These are phyloP conservation scores for Dipus sagitta DNA, from an alignment of 2,797 vertebrate genomes.

Conservation along the genomic window DNA sequence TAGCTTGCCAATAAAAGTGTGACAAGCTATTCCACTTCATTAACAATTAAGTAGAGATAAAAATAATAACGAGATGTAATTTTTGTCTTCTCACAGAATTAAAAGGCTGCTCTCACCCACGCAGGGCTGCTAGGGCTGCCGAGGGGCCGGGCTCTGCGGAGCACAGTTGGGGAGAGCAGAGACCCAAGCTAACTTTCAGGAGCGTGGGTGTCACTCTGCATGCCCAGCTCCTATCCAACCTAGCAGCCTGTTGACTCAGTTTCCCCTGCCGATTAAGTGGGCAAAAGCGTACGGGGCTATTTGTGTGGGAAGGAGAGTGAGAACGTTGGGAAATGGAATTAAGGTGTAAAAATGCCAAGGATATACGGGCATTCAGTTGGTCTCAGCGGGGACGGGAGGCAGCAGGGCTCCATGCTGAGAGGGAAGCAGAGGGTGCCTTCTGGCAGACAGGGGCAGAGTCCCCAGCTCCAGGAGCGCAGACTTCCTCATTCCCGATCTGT, in stretches of 20 bases:
- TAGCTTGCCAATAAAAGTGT: background rate
- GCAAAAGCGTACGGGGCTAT: background rate
- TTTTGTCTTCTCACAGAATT: background rate
- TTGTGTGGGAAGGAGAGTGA: background rate
- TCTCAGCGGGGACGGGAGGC: background rate
- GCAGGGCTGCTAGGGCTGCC: background rate
- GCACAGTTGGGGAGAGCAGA: background rate
- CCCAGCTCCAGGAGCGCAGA: background rate
- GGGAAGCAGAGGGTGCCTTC: background rate
- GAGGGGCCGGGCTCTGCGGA: background rate
- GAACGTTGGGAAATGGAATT: background rate
- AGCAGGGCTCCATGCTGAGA: background rate
- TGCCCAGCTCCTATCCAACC: fast-evolving
- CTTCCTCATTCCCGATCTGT: constrained; percentile 69
- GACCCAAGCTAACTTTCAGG: background rate
- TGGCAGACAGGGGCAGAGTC: background rate
- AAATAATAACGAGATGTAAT: constrained; percentile 37
- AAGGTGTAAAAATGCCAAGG: background rate
- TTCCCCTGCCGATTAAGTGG: background rate
- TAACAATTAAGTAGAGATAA: background rate
- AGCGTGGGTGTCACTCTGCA: background rate
- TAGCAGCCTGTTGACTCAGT: background rate
- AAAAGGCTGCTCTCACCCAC: background rate
- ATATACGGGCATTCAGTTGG: background rate
- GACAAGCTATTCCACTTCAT: background rate